Percentiles rank a stretch among this genome's conserved stretches.
Evolutionary conservation across 2,888 invertebrate species (phyloP).

Genomic region (Synergus japonicus): DNA sequence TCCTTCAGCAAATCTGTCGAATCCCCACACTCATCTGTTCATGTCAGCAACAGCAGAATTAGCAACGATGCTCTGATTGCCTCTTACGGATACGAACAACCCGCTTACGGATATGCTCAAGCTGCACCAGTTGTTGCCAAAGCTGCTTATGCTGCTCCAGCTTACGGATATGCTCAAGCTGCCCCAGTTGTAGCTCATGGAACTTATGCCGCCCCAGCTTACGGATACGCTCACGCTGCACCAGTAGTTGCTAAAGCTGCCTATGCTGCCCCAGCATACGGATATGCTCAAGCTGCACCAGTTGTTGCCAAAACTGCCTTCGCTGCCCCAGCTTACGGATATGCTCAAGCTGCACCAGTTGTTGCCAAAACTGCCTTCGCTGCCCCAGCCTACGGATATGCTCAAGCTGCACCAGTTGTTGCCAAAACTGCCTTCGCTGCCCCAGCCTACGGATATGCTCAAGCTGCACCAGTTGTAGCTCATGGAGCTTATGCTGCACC

Average conservation of each 20-base stretch:
- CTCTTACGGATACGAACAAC: constrained; percentile 37
- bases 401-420: constrained; percentile 31
- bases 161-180: constrained; percentile 2
- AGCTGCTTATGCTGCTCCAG: neutral
- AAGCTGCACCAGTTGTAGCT: constrained; percentile 35
- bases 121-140: neutral
- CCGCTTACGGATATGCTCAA: constrained; percentile 20
- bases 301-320: neutral
- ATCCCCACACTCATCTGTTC: constrained; percentile 66
- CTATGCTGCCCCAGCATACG: no score
- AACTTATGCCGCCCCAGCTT: neutral
- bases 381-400: neutral
- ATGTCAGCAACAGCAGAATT: constrained; percentile 65
- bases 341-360: neutral
- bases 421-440: no score
- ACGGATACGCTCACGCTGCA: neutral
- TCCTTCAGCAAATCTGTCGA: constrained; percentile 66
- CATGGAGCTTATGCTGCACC: constrained; percentile 26
- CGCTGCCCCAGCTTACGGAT: neutral
- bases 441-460: constrained; percentile 38
- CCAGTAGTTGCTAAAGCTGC: no score
- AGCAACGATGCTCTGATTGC: constrained; percentile 63
- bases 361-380: neutral
- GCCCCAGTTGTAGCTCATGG: neutral
- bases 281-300: neutral